phyloP scores from a whole-genome alignment of 2,797 vertebrate species.

The Chiroxiphia lanceolata region DNA sequence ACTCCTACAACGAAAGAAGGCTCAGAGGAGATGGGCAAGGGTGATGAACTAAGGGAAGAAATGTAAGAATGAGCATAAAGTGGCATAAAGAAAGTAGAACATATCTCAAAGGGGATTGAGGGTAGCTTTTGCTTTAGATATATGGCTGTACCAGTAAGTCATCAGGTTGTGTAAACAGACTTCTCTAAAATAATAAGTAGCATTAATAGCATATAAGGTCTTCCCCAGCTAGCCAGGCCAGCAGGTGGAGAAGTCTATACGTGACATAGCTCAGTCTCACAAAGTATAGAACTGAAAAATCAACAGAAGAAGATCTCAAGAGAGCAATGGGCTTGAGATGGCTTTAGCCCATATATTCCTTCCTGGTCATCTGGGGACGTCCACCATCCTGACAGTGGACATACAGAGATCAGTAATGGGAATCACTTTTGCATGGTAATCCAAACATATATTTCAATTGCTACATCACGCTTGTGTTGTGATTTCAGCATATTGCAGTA shows the following conservation, averaged over 20 bases:
- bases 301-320: background rate
- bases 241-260: rapidly evolving
- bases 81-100: background rate
- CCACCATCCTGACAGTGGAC: background rate
- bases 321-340: background rate
- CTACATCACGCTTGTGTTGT: background rate
- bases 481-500: background rate
- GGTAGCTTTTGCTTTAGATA: background rate
- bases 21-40: background rate
- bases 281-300: background rate
- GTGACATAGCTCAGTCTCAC: background rate
- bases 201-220: background rate
- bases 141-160: background rate
- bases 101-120: background rate
- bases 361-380: background rate
- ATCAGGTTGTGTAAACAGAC: background rate
- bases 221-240: background rate
- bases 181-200: background rate
- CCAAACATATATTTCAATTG: background rate
- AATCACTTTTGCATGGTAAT: background rate
- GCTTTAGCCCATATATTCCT: background rate
- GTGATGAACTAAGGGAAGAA: background rate
- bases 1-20: background rate
- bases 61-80: background rate
- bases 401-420: background rate